Conservation (phyloP, 2,113 vertebrate species). For the Lathamus discolor region DNA sequence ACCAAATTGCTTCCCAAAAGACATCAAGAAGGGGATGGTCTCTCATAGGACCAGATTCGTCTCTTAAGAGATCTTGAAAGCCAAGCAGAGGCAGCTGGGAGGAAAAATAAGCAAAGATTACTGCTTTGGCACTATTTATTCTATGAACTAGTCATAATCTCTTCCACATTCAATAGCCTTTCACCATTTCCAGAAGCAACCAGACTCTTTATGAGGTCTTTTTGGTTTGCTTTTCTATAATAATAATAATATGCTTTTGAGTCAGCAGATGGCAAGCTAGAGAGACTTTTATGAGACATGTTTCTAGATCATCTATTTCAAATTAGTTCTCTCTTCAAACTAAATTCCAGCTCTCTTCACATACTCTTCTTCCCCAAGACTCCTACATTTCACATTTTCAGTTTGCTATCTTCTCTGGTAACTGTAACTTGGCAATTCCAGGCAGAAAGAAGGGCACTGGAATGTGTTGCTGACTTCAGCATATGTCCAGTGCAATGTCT, state of each 20-base stretch:
- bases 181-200: not conserved
- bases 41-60: not conserved
- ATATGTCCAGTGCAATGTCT: not conserved
- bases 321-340: constrained; percentile 7
- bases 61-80: not conserved
- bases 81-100: not conserved
- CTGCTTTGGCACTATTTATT: not conserved
- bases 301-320: constrained; percentile 33
- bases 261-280: constrained; percentile 38
- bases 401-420: not conserved
- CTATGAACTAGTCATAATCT: not conserved
- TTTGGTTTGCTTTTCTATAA: not conserved
- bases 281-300: not conserved
- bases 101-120: not conserved
- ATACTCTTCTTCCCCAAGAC: not conserved
- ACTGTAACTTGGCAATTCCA: constrained; percentile 12
- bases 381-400: constrained; percentile 27
- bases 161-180: not conserved
- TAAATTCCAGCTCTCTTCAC: constrained; percentile 13
- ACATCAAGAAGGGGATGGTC: not conserved
- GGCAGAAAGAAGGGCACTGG: constrained; percentile 16
- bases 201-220: not conserved
- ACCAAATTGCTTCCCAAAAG: not conserved
- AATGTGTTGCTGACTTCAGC: constrained; percentile 39
- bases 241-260: not conserved